Percentiles rank a stretch among this genome's conserved stretches.
Conservation (phyloP, 2,113 vertebrate species). For the Mystacornis crossleyi region DNA sequence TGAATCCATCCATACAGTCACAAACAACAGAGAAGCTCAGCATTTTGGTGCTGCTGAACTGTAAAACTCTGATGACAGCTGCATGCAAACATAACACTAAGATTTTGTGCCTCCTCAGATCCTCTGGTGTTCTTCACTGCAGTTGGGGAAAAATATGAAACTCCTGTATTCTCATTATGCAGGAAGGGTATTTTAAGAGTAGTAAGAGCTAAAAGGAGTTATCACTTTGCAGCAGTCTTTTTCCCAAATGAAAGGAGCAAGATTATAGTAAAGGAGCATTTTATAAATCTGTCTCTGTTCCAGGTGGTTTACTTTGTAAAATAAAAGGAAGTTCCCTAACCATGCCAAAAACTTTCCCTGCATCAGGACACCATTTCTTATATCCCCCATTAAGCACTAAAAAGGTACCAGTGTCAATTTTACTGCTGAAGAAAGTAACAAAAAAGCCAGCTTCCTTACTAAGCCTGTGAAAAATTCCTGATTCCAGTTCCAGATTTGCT, state of each 20-base stretch:
- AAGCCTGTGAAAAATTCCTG: neutral
- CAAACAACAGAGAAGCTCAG: neutral
- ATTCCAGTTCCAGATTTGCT: neutral
- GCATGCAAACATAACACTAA: accelerated
- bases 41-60: neutral
- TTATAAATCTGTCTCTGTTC: accelerated
- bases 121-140: neutral
- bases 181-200: neutral
- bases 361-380: neutral
- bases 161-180: neutral
- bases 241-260: neutral
- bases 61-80: neutral
- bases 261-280: neutral
- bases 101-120: neutral
- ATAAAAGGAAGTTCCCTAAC: neutral
- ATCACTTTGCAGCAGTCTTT: neutral
- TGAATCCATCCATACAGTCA: neutral
- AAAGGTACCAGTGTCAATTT: neutral
- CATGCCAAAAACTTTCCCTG: neutral
- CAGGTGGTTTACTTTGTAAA: neutral
- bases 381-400: neutral
- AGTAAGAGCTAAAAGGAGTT: neutral
- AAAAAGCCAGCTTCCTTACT: neutral
- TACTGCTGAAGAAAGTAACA: neutral
- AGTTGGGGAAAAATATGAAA: neutral